Percentiles rank a stretch among this genome's conserved stretches.
phyloP scores from a whole-genome alignment of 64 coral and sea anemone species.

The Montipora efflorescens region DNA sequence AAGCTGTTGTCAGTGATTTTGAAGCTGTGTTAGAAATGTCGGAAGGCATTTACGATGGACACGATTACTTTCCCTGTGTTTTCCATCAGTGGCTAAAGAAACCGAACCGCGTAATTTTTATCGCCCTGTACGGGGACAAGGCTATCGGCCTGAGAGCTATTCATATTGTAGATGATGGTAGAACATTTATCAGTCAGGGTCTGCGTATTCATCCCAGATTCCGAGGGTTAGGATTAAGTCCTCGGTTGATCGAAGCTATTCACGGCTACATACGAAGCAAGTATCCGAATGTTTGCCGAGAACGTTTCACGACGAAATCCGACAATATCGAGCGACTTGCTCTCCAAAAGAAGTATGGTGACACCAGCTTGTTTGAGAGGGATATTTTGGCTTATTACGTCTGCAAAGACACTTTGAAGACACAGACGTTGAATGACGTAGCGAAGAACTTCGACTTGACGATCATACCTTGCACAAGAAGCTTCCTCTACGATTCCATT shows the following conservation, averaged over 20 bases:
- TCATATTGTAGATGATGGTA: constrained; percentile 87
- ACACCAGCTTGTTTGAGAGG: constrained; percentile 74
- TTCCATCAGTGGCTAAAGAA: constrained; percentile 78
- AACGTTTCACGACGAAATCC: constrained; percentile 94
- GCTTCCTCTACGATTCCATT: constrained; percentile 58
- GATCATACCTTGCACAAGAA: constrained; percentile 72
- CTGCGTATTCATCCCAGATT: constrained; percentile 85
- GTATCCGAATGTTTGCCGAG: constrained; percentile 77
- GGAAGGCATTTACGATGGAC: constrained; percentile 78
- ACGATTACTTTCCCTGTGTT: constrained; percentile 90
- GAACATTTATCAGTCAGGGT: constrained; percentile 92
- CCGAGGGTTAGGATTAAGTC: constrained; percentile 83
- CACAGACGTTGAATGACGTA: constrained; percentile 4
- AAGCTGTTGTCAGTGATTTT: constrained; percentile 51
- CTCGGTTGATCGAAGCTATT: constrained; percentile 77
- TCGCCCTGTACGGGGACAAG: constrained; percentile 76
- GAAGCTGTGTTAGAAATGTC: constrained; percentile 65
- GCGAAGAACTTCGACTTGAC: constrained; percentile 25
- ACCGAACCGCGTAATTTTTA: constrained; percentile 72
- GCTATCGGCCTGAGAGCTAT: constrained; percentile 80
- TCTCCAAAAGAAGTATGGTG: constrained; percentile 92
- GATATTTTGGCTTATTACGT: constrained; percentile 87
- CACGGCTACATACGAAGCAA: constrained; percentile 71
- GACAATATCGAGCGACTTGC: constrained; percentile 94
- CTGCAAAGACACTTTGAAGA: constrained; percentile 52